These are phyloP conservation scores for Camelus bactrianus DNA, from an alignment of 2,113 vertebrate genomes.

Conservation along the genomic window DNA sequence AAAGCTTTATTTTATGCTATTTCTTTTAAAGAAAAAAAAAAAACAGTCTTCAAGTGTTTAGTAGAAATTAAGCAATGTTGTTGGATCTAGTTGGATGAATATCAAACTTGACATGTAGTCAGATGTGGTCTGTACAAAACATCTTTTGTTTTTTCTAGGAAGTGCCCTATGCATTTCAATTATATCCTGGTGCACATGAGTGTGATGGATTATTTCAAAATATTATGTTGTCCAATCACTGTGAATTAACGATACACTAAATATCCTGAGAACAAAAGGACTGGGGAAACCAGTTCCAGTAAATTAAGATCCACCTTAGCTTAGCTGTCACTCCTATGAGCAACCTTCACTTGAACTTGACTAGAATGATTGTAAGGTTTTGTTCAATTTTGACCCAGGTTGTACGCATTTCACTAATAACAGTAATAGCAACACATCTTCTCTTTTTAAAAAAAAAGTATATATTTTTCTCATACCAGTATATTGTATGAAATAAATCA, in stretches of 20 bases:
- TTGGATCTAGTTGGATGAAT: constrained; percentile 5
- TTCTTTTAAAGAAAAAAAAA: not conserved
- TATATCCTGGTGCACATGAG: constrained; percentile 64
- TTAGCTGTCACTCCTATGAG: not conserved
- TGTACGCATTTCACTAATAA: not conserved
- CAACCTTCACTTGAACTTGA: constrained; percentile 65
- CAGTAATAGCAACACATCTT: not conserved
- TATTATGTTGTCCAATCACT: constrained; percentile 48
- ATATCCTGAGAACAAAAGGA: constrained; percentile 68
- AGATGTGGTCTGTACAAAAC: constrained; percentile 31
- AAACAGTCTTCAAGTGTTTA: not conserved
- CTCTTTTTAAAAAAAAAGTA: not conserved
- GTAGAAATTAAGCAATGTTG: not conserved
- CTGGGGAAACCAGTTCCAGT: constrained; percentile 56
- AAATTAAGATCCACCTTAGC: constrained; percentile 52
- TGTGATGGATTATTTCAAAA: constrained; percentile 72
- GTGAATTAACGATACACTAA: constrained; percentile 30
- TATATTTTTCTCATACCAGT: not conserved
- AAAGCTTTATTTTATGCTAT: not conserved
- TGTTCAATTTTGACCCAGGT: not conserved
- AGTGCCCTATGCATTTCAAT: constrained; percentile 58
- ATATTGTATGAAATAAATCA: not conserved
- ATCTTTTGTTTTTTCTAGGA: constrained; percentile 71
- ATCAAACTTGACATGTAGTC: constrained; percentile 36
- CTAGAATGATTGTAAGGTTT: not conserved